Evolutionary conservation across 2,888 invertebrate genomes (phyloP), one percentile per base, ranked within the genome.

Genomic region (Callosobruchus maculatus): DNA sequence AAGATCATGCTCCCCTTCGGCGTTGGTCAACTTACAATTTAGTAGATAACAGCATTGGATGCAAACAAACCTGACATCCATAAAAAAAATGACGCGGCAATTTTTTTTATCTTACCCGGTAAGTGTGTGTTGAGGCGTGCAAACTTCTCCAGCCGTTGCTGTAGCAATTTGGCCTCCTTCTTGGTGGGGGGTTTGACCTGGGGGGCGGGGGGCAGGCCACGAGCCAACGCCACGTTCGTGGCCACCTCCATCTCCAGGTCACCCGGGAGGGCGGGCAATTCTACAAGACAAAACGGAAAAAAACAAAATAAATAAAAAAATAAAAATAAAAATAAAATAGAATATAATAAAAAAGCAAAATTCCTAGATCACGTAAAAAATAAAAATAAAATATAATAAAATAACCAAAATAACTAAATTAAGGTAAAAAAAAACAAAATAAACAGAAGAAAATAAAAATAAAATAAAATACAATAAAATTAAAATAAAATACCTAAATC

Each of bases 71-170:
- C n/a, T n/a, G n/a, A n/a, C n/a, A n/a, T n/a, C n/a, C n/a, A n/a
- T n/a, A n/a, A n/a, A n/a, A n/a, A 26, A 26, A 7, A 2, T 26
- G 26, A 26, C 7, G 2, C 3, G 26, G 26, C 26, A 26, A 26
- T 4, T 26, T 7, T 2, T 4, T 26, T 7, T 2, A 7, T 26
- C 92, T 90, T 92, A 95, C 95, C 95, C 88, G 94, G 93, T 83
- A 93, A 90, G 88, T 95, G 95, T 84, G 94, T 93, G 90, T 94
- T 94, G 89, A 93, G 92, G 89, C 93, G 92, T 82, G 92, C 92
- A 82, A 93, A 88, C 88, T 92, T 93, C 86, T 94, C 94, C 85
- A 93, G 88, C 81, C 92, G 92, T 84, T 93, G 91, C 79, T 92
- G 92, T 82, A 92, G 90, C 82, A 92, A 88, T 86, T 92, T 92